Conservation (phyloP, 2,113 vertebrate species). For the Oxyruncus cristatus region DNA sequence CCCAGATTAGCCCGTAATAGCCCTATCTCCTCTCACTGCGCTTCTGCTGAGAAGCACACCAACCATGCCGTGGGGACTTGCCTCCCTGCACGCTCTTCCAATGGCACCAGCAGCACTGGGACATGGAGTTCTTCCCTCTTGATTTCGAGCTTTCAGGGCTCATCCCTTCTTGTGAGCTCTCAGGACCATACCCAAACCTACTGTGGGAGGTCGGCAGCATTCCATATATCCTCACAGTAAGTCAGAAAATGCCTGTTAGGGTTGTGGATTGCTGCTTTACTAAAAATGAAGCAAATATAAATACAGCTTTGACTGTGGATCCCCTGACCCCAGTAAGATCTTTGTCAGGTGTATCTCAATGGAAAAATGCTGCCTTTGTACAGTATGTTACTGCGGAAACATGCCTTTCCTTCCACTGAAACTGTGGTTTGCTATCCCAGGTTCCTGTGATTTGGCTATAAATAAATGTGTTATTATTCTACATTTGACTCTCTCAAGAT, state of each 20-base stretch:
- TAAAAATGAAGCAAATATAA: not conserved
- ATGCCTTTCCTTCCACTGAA: not conserved
- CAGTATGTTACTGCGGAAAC: not conserved
- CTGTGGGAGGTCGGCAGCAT: not conserved
- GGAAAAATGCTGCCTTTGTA: not conserved
- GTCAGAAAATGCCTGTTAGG: not conserved
- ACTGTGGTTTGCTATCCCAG: not conserved
- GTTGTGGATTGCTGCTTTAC: not conserved
- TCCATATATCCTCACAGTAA: not conserved
- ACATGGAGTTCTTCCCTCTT: not conserved
- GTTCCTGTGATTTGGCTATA: not conserved
- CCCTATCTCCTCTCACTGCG: not conserved
- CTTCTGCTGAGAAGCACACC: not conserved
- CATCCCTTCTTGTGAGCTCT: fast-evolving
- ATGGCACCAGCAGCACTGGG: not conserved
- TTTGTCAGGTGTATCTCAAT: not conserved
- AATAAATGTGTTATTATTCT: not conserved
- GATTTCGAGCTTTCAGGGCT: not conserved
- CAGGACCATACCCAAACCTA: not conserved
- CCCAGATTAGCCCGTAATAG: not conserved
- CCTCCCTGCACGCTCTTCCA: not conserved
- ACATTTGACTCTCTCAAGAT: not conserved
- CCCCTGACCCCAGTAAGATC: not conserved
- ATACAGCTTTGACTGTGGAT: not conserved
- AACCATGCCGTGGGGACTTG: not conserved